A percentile compares a stretch with the other conserved stretches of the same genome.
phyloP scores from a whole-genome alignment of 2,888 invertebrate genomes.

The Seira ritae region DNA sequence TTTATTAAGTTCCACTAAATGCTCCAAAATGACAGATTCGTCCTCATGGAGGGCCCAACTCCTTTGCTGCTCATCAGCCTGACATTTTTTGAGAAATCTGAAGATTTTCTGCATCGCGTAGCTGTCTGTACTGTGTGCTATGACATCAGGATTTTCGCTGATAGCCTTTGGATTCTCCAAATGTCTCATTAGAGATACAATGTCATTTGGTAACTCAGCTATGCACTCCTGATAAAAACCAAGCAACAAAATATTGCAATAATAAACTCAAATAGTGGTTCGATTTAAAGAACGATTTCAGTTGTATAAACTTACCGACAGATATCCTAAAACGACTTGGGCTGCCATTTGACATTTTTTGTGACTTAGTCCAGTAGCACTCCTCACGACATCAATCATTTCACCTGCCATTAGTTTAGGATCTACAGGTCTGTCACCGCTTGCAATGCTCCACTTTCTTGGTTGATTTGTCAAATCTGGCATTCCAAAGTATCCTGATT shows the following conservation, averaged over 20 bases:
- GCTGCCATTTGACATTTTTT: constrained; percentile 90
- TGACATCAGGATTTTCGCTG: constrained; percentile 66
- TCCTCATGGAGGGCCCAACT: constrained; percentile 98
- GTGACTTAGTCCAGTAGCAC: constrained; percentile 90
- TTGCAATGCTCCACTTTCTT: constrained; percentile 56
- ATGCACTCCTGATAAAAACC: constrained; percentile 48
- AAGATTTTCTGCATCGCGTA: constrained; percentile 89
- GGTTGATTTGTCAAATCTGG: constrained; percentile 50
- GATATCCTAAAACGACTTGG: constrained; percentile 82
- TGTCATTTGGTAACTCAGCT: constrained; percentile 38
- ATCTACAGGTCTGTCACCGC: constrained; percentile 51
- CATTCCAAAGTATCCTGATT: constrained; percentile 31
- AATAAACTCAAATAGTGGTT: not conserved
- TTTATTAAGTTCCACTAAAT: constrained; percentile 79
- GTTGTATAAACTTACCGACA: constrained; percentile 66
- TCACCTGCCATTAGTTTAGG: constrained; percentile 66
- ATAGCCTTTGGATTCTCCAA: constrained; percentile 70
- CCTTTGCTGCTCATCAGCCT: constrained; percentile 95
- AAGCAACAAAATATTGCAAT: not conserved
- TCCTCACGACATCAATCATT: constrained; percentile 79
- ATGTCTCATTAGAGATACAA: constrained; percentile 57
- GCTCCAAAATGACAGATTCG: constrained; percentile 90
- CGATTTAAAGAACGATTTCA: not conserved
- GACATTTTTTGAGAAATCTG: constrained; percentile 89
- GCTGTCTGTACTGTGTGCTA: constrained; percentile 89